Base-by-base conservation (phyloP, 1,140 invertebrate species). In the Brachionus asplanchnoidis region DNA sequence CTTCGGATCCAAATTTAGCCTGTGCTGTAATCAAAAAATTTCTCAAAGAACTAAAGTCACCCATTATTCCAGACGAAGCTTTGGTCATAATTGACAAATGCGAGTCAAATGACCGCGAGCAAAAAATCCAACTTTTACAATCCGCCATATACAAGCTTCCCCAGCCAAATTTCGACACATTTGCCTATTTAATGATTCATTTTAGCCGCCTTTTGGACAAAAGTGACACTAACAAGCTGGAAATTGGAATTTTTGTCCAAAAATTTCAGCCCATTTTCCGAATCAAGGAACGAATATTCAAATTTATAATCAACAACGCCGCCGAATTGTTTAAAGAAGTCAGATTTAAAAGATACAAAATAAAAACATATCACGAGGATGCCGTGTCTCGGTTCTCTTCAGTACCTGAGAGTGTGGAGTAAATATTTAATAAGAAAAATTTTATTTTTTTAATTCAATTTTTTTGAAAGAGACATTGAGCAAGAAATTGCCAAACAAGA, bases 1-100 rank as follows among this genome's bases (percentile, higher is more conserved):
- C 26, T 23, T 26, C 65, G 12, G 79, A 82, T 28, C 79, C 79
- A 0, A 44, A 60, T 60, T 36, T 82, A 23, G 79, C 79, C 6
- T 82, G 79, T 82, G 79, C 79, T 40, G n/a, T 82, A 12, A 82
- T 82, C 23, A 82, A 82, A 60, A 82, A 82, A 28, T 82, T 82
- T 20, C 53, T 82, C 11, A 82, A 68, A 44, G 79, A 82, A n/a
- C 26, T 82, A 12, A 82, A 82, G 40, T 65, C 79, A n/a, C 53
- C 79, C 12, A 42, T 82, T 14, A n/a, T 82, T 9, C 79, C 79
- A 60, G 79, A 82, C 60, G 79, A 82, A 65, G 66, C 7, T 44
- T 60, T 82, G 23, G 36, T n/a, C 23, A 32, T 82, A 12, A 82
- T 82, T 32, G 79, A 82, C 40, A 60, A 65, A 44, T 82, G 79